Evolutionary conservation across 2,888 invertebrate species (phyloP).

Genomic region (Xylophagus ater): DNA sequence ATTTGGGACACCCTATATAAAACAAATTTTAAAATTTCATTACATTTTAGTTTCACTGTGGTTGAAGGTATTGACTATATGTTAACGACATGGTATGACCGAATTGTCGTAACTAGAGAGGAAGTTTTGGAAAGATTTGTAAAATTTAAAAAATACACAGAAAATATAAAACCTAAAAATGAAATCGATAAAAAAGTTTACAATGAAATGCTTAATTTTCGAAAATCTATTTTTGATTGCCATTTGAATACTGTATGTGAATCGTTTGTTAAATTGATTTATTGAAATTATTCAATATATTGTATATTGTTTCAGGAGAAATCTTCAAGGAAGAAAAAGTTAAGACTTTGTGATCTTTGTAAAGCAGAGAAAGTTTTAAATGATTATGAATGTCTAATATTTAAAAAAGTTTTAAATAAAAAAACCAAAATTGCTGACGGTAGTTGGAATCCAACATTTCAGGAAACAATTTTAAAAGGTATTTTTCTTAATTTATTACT

Average conservation of each 20-base stretch:
- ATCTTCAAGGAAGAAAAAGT: constrained; percentile 11
- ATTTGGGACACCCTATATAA: too few species aligned
- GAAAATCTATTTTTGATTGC: constrained; percentile 30
- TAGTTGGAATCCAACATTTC: constrained; percentile 49
- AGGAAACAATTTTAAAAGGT: constrained; percentile 48
- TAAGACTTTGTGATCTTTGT: constrained; percentile 38
- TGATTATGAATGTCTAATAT: constrained; percentile 46
- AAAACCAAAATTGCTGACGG: constrained; percentile 45
- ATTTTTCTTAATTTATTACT: too few species aligned
- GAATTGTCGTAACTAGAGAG: constrained; percentile 19
- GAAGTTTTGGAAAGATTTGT: constrained; percentile 23
- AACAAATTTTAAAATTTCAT: not conserved
- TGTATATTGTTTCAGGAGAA: constrained; percentile 6
- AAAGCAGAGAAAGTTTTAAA: constrained; percentile 37
- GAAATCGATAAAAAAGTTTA: constrained; percentile 19
- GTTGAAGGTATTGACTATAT: constrained; percentile 19
- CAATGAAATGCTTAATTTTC: constrained; percentile 23
- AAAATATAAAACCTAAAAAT: constrained; percentile 23
- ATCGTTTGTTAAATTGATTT: not conserved
- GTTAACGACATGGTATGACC: constrained; percentile 27
- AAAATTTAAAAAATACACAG: constrained; percentile 23
- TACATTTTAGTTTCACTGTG: constrained; percentile 10
- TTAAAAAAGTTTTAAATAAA: constrained; percentile 39
- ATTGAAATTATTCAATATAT: not conserved
- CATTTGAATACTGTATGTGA: constrained; percentile 29